These are phyloP conservation scores for Dioctria rufipes DNA, from an alignment of 2,888 invertebrate genomes.

Conservation along the genomic window DNA sequence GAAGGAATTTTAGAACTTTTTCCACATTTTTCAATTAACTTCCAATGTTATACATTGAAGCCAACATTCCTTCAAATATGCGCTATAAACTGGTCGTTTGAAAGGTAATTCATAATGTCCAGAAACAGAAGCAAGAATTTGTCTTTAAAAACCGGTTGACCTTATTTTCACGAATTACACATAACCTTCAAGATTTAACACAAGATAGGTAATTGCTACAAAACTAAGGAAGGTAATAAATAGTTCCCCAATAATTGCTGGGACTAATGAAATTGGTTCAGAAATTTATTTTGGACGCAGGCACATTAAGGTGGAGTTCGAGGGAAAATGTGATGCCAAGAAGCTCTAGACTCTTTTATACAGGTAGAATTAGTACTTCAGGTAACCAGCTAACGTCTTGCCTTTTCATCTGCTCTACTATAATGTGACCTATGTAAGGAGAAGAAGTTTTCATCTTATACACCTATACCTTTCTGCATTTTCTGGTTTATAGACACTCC, in stretches of 20 bases:
- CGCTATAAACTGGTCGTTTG: not conserved
- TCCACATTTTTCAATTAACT: conserved; percentile 34
- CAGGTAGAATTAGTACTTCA: not conserved
- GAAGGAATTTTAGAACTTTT: conserved; percentile 1
- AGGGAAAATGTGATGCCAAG: not conserved
- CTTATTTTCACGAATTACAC: conserved; percentile 50
- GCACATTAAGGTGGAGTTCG: not conserved
- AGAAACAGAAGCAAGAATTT: not conserved
- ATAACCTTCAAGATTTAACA: conserved; percentile 52
- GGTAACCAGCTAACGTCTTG: not conserved
- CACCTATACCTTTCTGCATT: conserved; percentile 1
- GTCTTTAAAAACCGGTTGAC: not conserved
- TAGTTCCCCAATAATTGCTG: conserved; percentile 58
- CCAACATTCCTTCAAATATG: not conserved
- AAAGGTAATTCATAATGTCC: not conserved
- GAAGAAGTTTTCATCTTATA: not conserved
- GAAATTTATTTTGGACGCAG: conserved; percentile 54
- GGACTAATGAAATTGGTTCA: conserved; percentile 58
- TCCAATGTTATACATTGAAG: not conserved
- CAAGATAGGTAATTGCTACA: conserved; percentile 54
- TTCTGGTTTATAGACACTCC: conserved; percentile 26
- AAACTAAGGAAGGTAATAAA: conserved; percentile 54
- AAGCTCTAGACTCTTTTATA: not conserved
- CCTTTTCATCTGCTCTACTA: not conserved
- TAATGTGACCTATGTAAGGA: conserved; percentile 18